Evolutionary conservation across 2,888 invertebrate genomes (phyloP), one percentile per base, ranked within the genome.

Genomic region (Pantelozetes paolii): DNA sequence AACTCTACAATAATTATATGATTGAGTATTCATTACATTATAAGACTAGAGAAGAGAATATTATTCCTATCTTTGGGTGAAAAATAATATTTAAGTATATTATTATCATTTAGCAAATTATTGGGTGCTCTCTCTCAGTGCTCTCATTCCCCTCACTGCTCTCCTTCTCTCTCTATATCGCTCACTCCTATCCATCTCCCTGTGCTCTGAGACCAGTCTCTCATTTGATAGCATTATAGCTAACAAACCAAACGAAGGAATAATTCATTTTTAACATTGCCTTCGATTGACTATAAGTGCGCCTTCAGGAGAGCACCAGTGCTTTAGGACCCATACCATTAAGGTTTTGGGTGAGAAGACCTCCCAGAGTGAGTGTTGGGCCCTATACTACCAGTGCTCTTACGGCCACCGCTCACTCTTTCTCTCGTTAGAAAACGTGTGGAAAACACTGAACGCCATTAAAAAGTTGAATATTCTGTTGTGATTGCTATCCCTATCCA

Each of bases 31-130:
- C 54, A 54, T 54, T 54, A 26, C 54, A 54, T 26, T 54, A 26
- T 54, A 54, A 20, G 3, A 54, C 3, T 23, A 9, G 6, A 5
- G 8, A 26, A 23, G 5, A 54, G 54, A 20, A 54, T 54, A 54
- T 54, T 23, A 3, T 54, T 8, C 8, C 6, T 54, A 9, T 54
- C 54, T 54, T 54, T 62, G 62, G 62, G 62, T 62, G 62, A 62
- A 62, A 62, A 62, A 54, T 54, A 54, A 54, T 54, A 6, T 54
- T 54, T 62, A 62, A 23, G 9, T 62, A 62, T 62, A 62, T 62
- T 54, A 54, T 54, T 54, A 62, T 62, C 32, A 62, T 62, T 62
- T 32, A 32, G 30, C 32, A 62, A 62, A 62, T 62, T 62, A 62
- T 62, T 62, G 62, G 62, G 62, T 62, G 62, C 62, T 62, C 32